Evolutionary conservation across 1,140 invertebrate species (phyloP), one percentile per base, ranked within the genome.

Genomic region (Pantala flavescens): DNA sequence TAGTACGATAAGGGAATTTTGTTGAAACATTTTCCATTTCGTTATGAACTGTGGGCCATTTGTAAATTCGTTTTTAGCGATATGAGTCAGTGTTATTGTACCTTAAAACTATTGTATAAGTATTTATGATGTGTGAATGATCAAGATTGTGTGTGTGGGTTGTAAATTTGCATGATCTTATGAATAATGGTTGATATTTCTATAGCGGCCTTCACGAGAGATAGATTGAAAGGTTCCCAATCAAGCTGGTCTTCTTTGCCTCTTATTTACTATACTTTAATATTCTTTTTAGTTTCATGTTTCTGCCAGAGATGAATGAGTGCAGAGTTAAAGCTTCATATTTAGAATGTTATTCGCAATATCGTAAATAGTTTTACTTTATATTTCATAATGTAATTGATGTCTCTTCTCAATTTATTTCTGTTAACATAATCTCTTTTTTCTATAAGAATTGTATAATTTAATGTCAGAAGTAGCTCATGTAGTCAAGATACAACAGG

Each of bases 11-110:
- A 63, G 14, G 14, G 49, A 36, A 63, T 63, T 63, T 63, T 63
- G 49, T 63, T 63, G 49, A 21, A 63, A 63, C 16, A 21, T 63
- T 63, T 63, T 63, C 49, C 49, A 21, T 63, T 19, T 14, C 2
- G 49, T 63, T 63, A 19, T 63, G 49, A 63, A 63, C 49, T 19
- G 49, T 63, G 49, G 49, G 49, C 49, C 49, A 63, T 63, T 63
- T 63, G n/a, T 19, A 63, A 63, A 63, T 63, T 63, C 49, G n/a
- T 63, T 63, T 49, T 19, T 63, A 63, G 49, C 14, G n/a, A 63
- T 21, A 21, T 63, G 49, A 63, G 49, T 63, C 49, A 63, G 49
- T 63, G 49, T 63, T 63, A 63, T 63, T 63, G 49, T 63, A 63
- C 49, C 49, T 63, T 63, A 63, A 36, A 63, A 63, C 49, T 63